Conservation (phyloP, 2,888 invertebrate species). For the Drosophila algonquin region DNA sequence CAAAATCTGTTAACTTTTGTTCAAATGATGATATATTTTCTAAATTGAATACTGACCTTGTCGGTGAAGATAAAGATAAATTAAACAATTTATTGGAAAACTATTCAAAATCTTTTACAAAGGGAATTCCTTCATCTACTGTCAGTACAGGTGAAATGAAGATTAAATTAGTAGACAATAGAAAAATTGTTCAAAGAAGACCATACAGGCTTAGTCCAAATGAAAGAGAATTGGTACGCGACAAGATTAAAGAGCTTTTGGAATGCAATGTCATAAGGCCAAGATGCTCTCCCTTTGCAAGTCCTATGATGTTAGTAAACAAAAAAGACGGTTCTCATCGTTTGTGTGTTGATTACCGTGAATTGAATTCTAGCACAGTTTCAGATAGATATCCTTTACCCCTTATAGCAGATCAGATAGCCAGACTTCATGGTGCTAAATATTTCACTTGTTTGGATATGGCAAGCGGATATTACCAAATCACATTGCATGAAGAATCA, state of each 20-base stretch:
- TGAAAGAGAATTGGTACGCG: too few relatives aligned
- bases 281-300: slow-evolving; percentile 1
- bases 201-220: slow-evolving; percentile 3
- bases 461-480: not conserved
- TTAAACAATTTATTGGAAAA: too few relatives aligned
- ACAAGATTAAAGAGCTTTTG: too few relatives aligned
- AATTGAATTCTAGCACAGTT: not conserved
- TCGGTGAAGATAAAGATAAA: too few relatives aligned
- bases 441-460: not conserved
- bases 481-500: slow-evolving; percentile 5
- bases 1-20: too few relatives aligned
- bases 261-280: too few relatives aligned
- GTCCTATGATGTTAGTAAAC: slow-evolving; percentile 5
- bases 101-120: too few relatives aligned
- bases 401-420: too few relatives aligned
- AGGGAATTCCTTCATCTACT: too few relatives aligned
- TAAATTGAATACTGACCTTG: too few relatives aligned
- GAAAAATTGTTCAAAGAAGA: slow-evolving; percentile 25
- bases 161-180: not conserved
- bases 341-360: not conserved
- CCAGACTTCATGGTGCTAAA: not conserved
- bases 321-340: not conserved
- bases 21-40: too few relatives aligned
- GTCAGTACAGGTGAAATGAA: too few relatives aligned
- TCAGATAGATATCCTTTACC: not conserved